These are phyloP conservation scores for Dicrurus megarhynchus DNA, from an alignment of 2,113 vertebrate genomes.

Conservation along the genomic window DNA sequence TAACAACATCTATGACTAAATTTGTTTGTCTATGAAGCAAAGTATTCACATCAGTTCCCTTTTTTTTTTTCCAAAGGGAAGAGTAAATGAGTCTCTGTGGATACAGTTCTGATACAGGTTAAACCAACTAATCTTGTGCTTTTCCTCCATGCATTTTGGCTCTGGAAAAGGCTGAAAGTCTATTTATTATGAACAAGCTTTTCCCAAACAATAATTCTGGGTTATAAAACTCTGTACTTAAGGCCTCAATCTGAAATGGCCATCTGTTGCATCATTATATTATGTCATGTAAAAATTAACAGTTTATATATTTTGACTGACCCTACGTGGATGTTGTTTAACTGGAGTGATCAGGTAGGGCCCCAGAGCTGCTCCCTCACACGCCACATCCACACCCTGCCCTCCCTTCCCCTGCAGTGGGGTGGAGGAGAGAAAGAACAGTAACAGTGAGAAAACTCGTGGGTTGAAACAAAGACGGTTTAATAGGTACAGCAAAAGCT, in stretches of 20 bases:
- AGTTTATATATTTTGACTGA: not conserved
- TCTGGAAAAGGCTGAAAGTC: not conserved
- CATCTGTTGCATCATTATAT: not conserved
- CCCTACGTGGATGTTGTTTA: not conserved
- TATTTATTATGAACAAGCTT: not conserved
- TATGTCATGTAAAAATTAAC: not conserved
- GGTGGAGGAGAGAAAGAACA: not conserved
- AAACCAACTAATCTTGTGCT: not conserved
- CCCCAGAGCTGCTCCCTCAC: not conserved
- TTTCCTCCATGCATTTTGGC: not conserved
- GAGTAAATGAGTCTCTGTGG: not conserved
- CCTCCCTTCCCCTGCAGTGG: accelerated
- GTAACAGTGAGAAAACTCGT: not conserved
- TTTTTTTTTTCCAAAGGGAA: not conserved
- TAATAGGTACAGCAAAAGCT: not conserved
- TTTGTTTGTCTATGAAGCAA: not conserved
- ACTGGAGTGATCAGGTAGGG: not conserved
- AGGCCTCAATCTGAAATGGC: not conserved
- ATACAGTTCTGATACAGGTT: not conserved
- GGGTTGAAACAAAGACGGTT: not conserved
- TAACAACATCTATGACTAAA: not conserved
- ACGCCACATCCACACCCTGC: accelerated
- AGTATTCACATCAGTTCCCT: not conserved
- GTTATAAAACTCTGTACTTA: not conserved
- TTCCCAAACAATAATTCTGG: not conserved